Evolutionary conservation across 2,113 vertebrate species (phyloP), one percentile per base, ranked within the genome.

Genomic region (Brachypodius melanocephalos): DNA sequence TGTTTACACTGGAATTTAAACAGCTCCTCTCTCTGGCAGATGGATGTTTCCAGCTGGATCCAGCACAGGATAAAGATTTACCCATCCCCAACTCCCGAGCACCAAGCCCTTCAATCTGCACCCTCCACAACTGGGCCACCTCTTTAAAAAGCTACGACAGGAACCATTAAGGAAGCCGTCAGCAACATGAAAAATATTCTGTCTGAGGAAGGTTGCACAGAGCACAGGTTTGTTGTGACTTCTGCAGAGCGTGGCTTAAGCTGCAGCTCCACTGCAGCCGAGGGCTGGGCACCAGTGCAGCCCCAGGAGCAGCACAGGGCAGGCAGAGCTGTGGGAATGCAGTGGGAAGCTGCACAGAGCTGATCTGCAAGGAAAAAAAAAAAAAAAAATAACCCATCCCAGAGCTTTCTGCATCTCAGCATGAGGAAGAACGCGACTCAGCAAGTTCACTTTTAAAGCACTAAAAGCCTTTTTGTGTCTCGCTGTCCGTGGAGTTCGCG

Each of bases 31-130:
- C 66, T 68, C 62, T 65, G 66, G 36, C 20, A 85, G 74, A 65
- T 19, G 32, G 12, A 51, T 38, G 16, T 57, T 90, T 85, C 38
- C 75, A 83, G 74, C 62, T 45, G 51, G 25, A 22, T 65, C 9
- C 31, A 62, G 59, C 75, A 38, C 10, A 34, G 54, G 42, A 66
- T 32, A 31, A 87, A 83, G 90, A 95, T 85, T 68, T 65, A 43
- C 31, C 46, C 21, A 1, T 34, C 45, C 32, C 36, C 24, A 55
- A 26, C 65, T 12, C 57, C 25, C 1, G 38, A 76, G 55, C 79
- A 68, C 7, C 49, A 21, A 54, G 40, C 82, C 74, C 52, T 86
- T 93, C 54, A 48, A 63, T 38, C 59, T 32, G 42, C 29, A 58
- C 8, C 34, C 54, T 29, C 65, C 10, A 49, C 13, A 58, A n/a